A percentile compares a stretch with the other conserved stretches of the same genome.
phyloP scores from a whole-genome alignment of 2,113 vertebrate genomes.

The Lophius piscatorius region DNA sequence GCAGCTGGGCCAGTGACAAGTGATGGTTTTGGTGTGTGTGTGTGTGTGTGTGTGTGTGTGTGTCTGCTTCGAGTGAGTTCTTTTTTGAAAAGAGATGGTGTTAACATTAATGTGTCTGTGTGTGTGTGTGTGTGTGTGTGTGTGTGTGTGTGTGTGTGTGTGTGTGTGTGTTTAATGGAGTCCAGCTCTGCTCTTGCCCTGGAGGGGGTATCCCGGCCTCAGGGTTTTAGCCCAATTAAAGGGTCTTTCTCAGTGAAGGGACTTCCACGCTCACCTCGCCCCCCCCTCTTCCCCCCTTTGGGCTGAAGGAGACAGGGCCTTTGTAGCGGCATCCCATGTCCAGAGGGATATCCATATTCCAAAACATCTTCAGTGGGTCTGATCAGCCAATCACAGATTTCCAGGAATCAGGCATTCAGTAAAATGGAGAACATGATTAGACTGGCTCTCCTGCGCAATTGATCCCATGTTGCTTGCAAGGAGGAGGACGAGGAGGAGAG shows the following conservation, averaged over 20 bases:
- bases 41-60: conserved; percentile 36
- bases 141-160: conserved; percentile 28
- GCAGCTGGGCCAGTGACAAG: conserved; percentile 73
- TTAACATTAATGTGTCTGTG: too few species aligned
- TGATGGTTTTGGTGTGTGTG: conserved; percentile 64
- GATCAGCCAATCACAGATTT: conserved; percentile 58
- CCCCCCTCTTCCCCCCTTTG: conserved; percentile 11
- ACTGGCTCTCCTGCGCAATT: conserved; percentile 52
- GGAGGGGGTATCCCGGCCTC: conserved; percentile 42
- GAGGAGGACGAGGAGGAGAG: conserved; percentile 43
- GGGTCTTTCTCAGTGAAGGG: conserved; percentile 33
- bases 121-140: conserved; percentile 46
- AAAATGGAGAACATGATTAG: conserved; percentile 40
- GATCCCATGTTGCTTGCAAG: conserved; percentile 55
- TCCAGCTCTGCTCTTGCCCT: conserved; percentile 51
- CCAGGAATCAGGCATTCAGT: conserved; percentile 42
- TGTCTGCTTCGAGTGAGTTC: too few species aligned
- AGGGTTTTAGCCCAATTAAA: conserved; percentile 63
- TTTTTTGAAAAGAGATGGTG: conserved; percentile 72
- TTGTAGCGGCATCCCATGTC: conserved; percentile 45
- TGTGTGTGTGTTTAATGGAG: conserved; percentile 35
- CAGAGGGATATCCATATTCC: conserved; percentile 56
- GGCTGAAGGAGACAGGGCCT: conserved; percentile 40
- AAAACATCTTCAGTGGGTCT: conserved; percentile 73
- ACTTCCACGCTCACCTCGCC: conserved; percentile 23